Conservation (phyloP, 1,140 invertebrate species). For the Leptinotarsa undecemlineata region DNA sequence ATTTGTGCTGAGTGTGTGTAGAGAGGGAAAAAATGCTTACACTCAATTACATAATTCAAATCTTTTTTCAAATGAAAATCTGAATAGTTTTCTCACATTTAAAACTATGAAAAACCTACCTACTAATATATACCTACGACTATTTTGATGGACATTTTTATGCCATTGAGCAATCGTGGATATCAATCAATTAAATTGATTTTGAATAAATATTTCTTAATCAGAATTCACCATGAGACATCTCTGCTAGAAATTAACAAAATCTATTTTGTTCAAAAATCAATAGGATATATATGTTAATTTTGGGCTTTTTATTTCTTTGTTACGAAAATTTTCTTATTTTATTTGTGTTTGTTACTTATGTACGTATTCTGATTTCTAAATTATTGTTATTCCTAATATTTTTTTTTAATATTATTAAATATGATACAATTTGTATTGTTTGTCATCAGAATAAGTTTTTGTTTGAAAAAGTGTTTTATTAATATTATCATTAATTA, state of each 20-base stretch:
- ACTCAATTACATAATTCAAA: background rate
- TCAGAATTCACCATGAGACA: background rate
- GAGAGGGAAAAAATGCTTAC: background rate
- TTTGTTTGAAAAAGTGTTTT: no score
- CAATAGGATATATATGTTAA: background rate
- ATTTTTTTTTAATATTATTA: no score
- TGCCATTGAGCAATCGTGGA: background rate
- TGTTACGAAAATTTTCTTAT: no score
- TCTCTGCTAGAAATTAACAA: background rate
- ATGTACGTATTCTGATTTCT: no score
- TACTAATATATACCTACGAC: background rate
- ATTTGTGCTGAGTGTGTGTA: slow-evolving; percentile 32
- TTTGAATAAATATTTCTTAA: background rate
- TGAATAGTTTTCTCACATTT: background rate
- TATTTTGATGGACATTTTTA: background rate
- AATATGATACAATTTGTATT: no score
- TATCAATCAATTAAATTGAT: background rate
- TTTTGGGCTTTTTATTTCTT: no score
- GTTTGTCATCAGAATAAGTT: no score
- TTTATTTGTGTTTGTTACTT: no score
- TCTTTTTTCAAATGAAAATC: background rate
- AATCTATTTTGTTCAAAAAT: background rate
- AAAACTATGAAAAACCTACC: background rate
- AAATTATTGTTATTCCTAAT: no score
- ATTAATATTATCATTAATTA: no score